Evolutionary conservation across 53 echinoderm and acorn worm genomes (phyloP).

Genomic region (Echinometra lucunter): DNA sequence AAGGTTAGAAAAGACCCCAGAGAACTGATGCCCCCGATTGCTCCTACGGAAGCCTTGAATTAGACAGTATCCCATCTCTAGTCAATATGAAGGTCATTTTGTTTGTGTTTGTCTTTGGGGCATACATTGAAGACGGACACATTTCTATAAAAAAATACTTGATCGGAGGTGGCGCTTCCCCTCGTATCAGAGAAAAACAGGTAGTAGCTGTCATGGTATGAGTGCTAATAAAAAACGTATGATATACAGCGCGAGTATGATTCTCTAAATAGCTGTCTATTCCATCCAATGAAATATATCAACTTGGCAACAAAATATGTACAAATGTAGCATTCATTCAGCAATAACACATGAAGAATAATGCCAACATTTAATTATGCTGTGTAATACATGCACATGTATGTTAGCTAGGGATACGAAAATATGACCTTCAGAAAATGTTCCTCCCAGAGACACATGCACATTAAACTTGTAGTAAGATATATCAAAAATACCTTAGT

Average conservation of each 20-base stretch:
- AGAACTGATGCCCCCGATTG: background rate
- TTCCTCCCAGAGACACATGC: too few relatives aligned
- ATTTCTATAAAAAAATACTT: background rate
- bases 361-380: too few relatives aligned
- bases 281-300: too few relatives aligned
- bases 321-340: too few relatives aligned
- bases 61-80: background rate
- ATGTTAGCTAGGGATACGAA: too few relatives aligned
- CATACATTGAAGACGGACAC: constrained; percentile 2
- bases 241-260: background rate
- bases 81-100: constrained; percentile 34
- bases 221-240: constrained; percentile 27
- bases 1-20: constrained; percentile 23
- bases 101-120: constrained; percentile 9
- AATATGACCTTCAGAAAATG: too few relatives aligned
- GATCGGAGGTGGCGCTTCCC: constrained; percentile 20
- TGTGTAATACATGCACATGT: too few relatives aligned
- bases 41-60: constrained; percentile 6
- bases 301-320: too few relatives aligned
- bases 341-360: too few relatives aligned
- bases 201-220: constrained; percentile 33
- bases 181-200: constrained; percentile 23
- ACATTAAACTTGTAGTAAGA: too few relatives aligned
- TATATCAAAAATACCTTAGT: too few relatives aligned
- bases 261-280: background rate